Percentiles rank a stretch among this genome's conserved stretches.
Conservation (phyloP, 2,888 invertebrate genomes). For the Nudaria mundana region DNA sequence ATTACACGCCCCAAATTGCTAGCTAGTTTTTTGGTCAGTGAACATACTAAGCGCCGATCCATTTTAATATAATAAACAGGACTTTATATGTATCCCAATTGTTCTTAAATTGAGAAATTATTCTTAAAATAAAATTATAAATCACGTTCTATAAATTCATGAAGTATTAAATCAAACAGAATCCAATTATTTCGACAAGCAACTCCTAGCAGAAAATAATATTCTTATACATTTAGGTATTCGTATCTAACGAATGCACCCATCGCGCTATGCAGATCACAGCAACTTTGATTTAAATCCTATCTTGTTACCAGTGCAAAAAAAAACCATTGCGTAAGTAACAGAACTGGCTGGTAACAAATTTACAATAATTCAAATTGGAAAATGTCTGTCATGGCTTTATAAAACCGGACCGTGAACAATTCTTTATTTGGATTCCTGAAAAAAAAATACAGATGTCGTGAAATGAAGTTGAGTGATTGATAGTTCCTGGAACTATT, state of each 20-base stretch:
- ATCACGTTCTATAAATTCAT: no score
- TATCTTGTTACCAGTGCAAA: slow-evolving; percentile 47
- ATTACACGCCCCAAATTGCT: no score
- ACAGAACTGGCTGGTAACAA: slow-evolving; percentile 23
- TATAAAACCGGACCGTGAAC: no score
- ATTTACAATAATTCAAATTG: slow-evolving; percentile 2
- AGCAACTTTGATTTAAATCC: slow-evolving; percentile 63
- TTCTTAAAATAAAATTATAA: no score
- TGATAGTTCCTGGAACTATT: slow-evolving; percentile 16
- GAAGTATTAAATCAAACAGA: slow-evolving; percentile 4
- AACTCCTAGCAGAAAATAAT: slow-evolving; percentile 28
- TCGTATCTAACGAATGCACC: slow-evolving; percentile 45
- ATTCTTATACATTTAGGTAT: slow-evolving; percentile 36
- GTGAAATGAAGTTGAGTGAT: slow-evolving; percentile 8
- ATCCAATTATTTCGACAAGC: slow-evolving; percentile 29
- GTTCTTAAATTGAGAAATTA: no score
- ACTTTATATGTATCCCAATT: no score
- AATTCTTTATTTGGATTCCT: slow-evolving; percentile 20
- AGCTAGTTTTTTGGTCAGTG: no score
- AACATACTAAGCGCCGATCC: no score
- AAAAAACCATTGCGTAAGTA: slow-evolving; percentile 33
- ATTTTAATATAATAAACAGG: no score
- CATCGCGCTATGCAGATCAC: slow-evolving; percentile 57
- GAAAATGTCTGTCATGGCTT: background rate
- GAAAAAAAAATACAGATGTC: no score